Evolutionary conservation across 2,797 vertebrate genomes (phyloP).

Genomic region (Enteromius mattozi): DNA sequence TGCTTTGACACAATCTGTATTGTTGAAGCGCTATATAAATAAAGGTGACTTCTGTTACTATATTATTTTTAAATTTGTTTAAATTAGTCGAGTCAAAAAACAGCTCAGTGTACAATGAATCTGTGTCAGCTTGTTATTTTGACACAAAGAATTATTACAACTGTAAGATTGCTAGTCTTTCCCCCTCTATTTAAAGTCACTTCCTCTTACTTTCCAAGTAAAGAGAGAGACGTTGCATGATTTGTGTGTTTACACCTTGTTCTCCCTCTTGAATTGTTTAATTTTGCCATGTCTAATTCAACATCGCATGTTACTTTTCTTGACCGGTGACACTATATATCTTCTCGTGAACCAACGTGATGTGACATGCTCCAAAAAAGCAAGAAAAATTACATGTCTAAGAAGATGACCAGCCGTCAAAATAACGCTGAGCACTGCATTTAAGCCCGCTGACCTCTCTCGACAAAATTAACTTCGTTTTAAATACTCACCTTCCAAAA

Average conservation of each 20-base stretch:
- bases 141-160: not conserved
- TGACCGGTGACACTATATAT: constrained; percentile 27
- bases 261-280: constrained; percentile 20
- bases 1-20: too few species aligned
- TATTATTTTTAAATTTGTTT: not conserved
- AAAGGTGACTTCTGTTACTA: not conserved
- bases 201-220: constrained; percentile 12
- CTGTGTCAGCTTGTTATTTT: not conserved
- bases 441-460: constrained; percentile 71
- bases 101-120: not conserved
- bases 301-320: constrained; percentile 24
- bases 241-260: not conserved
- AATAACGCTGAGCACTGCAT: constrained; percentile 66
- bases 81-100: not conserved
- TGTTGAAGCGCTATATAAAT: too few species aligned
- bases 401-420: constrained; percentile 69
- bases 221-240: not conserved
- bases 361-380: constrained; percentile 53
- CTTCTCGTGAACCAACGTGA: not conserved
- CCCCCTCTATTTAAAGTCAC: not conserved
- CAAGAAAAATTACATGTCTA: constrained; percentile 62
- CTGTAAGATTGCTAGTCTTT: not conserved
- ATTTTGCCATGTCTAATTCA: constrained; percentile 13
- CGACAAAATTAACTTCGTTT: constrained; percentile 75
- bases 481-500: constrained; percentile 84